A percentile compares a stretch with the other conserved stretches of the same genome.
phyloP scores from a whole-genome alignment of 2,797 vertebrate species.

The Nannoperca obscura region DNA sequence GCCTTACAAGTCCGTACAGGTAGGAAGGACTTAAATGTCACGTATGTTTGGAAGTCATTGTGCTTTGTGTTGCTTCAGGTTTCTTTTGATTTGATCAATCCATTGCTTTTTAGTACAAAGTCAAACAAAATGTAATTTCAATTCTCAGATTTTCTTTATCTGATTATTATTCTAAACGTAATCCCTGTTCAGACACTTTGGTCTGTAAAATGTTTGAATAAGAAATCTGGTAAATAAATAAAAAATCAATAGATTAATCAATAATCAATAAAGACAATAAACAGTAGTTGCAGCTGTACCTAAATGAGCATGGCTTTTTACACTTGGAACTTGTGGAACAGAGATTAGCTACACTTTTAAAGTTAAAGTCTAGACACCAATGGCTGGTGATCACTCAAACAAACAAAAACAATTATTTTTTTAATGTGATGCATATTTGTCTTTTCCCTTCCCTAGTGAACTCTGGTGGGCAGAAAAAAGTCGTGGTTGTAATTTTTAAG shows the following conservation, averaged over 20 bases:
- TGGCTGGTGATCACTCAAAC: neutral
- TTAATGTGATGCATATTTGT: neutral
- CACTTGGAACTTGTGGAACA: neutral
- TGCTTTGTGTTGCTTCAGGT: neutral
- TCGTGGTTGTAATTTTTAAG: neutral
- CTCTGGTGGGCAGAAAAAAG: neutral
- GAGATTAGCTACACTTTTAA: no score
- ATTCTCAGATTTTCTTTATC: neutral
- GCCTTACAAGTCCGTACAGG: slow-evolving; percentile 41
- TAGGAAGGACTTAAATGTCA: neutral
- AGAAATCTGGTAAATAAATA: neutral
- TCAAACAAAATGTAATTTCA: neutral
- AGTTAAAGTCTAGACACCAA: no score
- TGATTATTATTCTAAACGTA: neutral
- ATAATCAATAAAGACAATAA: no score
- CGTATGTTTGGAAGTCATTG: neutral
- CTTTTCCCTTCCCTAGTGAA: slow-evolving; percentile 9
- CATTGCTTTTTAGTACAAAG: no score
- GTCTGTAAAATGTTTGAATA: neutral
- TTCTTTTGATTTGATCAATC: no score
- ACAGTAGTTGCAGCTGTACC: no score
- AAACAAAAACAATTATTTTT: neutral
- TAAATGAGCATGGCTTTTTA: neutral
- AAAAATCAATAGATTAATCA: neutral
- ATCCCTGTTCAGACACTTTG: neutral